These are phyloP conservation scores for Resseliella maxima DNA, from an alignment of 2,888 invertebrate genomes.

Conservation along the genomic window DNA sequence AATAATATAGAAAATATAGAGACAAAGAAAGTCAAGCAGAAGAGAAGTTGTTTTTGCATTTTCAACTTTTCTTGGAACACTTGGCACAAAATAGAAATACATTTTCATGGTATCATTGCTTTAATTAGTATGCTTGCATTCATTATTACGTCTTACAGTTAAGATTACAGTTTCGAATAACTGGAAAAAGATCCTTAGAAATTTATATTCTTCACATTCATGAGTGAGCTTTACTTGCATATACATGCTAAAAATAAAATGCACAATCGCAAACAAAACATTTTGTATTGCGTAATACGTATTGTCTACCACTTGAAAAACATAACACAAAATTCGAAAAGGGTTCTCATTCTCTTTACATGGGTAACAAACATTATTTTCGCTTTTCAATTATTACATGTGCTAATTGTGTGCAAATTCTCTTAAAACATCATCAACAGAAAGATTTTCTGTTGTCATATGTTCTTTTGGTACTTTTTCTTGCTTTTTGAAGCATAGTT, in stretches of 20 bases:
- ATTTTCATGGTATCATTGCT: neutral
- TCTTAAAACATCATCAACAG: neutral
- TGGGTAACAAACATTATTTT: neutral
- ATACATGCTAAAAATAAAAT: neutral
- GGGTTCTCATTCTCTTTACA: neutral
- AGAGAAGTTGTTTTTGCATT: neutral
- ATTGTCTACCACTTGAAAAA: neutral
- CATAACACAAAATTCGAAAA: neutral
- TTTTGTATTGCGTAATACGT: neutral
- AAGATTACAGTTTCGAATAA: neutral
- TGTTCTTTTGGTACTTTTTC: neutral
- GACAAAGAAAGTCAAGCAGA: neutral
- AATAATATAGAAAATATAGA: neutral
- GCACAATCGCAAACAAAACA: no score
- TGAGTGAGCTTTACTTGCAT: neutral
- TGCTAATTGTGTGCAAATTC: neutral
- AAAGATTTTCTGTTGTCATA: neutral
- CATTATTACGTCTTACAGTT: neutral
- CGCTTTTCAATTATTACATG: neutral
- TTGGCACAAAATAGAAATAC: neutral
- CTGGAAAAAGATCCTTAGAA: neutral
- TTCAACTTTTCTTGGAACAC: neutral
- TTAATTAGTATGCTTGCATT: conserved; percentile 21
- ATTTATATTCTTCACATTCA: neutral
- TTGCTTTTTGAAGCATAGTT: no score